Evolutionary conservation across 1,140 invertebrate species (phyloP), one percentile per base, ranked within the genome.

Genomic region (Mycetomoellerius zeteki): DNA sequence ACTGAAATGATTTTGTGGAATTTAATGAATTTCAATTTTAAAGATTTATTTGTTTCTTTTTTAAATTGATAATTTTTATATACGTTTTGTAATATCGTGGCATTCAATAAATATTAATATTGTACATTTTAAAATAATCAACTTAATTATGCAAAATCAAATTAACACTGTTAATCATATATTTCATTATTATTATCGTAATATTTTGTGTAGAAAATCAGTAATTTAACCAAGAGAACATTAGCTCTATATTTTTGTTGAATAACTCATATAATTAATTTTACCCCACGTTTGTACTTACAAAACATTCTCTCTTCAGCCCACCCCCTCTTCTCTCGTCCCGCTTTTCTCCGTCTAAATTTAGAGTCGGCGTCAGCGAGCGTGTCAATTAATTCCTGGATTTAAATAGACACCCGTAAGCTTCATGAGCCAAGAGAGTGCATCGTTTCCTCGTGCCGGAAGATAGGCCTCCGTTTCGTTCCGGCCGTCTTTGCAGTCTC

Each of bases 401-500:
- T 81, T 81, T 81, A 81, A 81, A 81, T 71, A 71, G 78, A 81
- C 33, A 47, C 33, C 16, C 33, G 50, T 78, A 65, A 78, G 76
- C 30, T 71, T 71, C 30, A 43, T 10, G 54, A 56, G 77, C 64
- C 30, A 56, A 54, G 78, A n/a, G 77, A 56, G 78, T 56, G 65
- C 78, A 81, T 71, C 78, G 64, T 56, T 56, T 69, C 37, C 64
- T 69, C 47, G n/a, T 81, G 64, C 30, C 50, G 64, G 24, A 65
- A 54, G 62, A 37, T 50, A 21, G 62, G 60, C 24, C 62, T 65
- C 52, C 60, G 75, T 50, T 78, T 78, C 58, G 62, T 52, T 65
- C 76, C 76, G 47, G 60, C 60, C 27, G 60, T 56, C 30, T 71
- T 81, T 43, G 78, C 62, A 54, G 7, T 67, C 50, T 71, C 65